Evolutionary conservation across 1,140 invertebrate species (phyloP).

Genomic region (Lasaia peninsularis): DNA sequence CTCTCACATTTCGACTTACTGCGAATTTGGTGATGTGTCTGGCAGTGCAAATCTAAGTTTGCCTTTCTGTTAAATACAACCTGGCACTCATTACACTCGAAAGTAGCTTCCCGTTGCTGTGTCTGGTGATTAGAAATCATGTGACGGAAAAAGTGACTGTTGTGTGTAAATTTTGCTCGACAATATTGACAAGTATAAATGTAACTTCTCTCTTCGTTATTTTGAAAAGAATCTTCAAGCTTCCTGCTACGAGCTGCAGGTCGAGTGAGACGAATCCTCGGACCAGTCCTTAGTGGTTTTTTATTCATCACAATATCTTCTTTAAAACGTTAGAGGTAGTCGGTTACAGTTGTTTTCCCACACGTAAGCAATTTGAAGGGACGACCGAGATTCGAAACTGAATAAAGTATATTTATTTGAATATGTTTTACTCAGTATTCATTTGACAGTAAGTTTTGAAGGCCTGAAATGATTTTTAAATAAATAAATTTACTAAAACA

Average conservation of each 20-base stretch:
- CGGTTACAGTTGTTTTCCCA: neutral
- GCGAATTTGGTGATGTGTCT: slow-evolving; percentile 53
- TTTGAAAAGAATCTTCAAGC: slow-evolving; percentile 33
- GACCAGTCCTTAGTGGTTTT: slow-evolving; percentile 58
- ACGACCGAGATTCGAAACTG: neutral
- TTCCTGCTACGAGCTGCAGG: slow-evolving; percentile 34
- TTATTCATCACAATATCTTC: slow-evolving; percentile 57
- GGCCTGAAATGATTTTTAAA: neutral
- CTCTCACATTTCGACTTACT: slow-evolving; percentile 61
- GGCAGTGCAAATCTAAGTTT: slow-evolving; percentile 56
- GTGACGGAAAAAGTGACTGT: slow-evolving; percentile 64
- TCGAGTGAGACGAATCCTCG: slow-evolving; percentile 55
- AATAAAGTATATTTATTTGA: neutral
- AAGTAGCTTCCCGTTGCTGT: slow-evolving; percentile 54
- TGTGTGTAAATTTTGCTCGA: slow-evolving; percentile 60
- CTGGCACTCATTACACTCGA: slow-evolving; percentile 63
- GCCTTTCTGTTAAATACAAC: slow-evolving; percentile 60
- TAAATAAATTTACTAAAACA: neutral
- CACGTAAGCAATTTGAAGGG: slow-evolving; percentile 3
- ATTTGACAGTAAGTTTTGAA: neutral
- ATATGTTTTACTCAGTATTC: neutral
- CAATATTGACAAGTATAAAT: slow-evolving; percentile 69
- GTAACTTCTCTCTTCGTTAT: slow-evolving; percentile 43
- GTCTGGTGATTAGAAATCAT: slow-evolving; percentile 61
- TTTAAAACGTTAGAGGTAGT: slow-evolving; percentile 1